These are phyloP conservation scores for Harpagifer antarcticus DNA, from an alignment of 2,797 vertebrate genomes.

Conservation along the genomic window DNA sequence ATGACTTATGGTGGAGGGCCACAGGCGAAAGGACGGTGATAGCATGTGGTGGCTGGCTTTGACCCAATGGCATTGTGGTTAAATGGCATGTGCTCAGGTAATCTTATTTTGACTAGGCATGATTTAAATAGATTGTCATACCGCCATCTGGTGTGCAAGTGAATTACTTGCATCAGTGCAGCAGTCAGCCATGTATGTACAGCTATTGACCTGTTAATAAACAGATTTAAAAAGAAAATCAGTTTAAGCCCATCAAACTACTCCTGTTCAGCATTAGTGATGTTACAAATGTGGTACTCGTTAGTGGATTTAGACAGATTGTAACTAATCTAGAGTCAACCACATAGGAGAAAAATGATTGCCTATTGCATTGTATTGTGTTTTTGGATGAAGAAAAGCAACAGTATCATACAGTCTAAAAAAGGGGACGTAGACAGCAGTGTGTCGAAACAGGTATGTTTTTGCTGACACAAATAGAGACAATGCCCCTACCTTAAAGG, in stretches of 20 bases:
- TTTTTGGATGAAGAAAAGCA: slow-evolving; percentile 7
- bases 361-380: neutral
- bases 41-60: slow-evolving; percentile 49
- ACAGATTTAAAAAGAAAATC: slow-evolving; percentile 15
- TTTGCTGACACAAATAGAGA: slow-evolving; percentile 23
- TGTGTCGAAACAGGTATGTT: neutral
- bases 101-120: slow-evolving; percentile 40
- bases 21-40: slow-evolving; percentile 20
- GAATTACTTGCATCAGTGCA: slow-evolving; percentile 49
- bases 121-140: slow-evolving; percentile 60
- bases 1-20: slow-evolving; percentile 26
- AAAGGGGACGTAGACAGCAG: neutral
- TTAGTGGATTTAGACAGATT: neutral
- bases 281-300: slow-evolving; percentile 1
- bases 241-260: neutral
- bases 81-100: slow-evolving; percentile 50
- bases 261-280: neutral
- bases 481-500: slow-evolving; percentile 78
- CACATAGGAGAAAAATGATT: neutral
- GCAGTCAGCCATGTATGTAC: slow-evolving; percentile 11
- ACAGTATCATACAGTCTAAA: slow-evolving; percentile 1
- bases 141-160: slow-evolving; percentile 75
- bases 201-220: slow-evolving; percentile 18
- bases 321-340: slow-evolving; percentile 6
- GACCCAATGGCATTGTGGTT: slow-evolving; percentile 58